These are phyloP conservation scores for Propithecus coquereli DNA, from an alignment of 2,113 vertebrate species.

Conservation along the genomic window DNA sequence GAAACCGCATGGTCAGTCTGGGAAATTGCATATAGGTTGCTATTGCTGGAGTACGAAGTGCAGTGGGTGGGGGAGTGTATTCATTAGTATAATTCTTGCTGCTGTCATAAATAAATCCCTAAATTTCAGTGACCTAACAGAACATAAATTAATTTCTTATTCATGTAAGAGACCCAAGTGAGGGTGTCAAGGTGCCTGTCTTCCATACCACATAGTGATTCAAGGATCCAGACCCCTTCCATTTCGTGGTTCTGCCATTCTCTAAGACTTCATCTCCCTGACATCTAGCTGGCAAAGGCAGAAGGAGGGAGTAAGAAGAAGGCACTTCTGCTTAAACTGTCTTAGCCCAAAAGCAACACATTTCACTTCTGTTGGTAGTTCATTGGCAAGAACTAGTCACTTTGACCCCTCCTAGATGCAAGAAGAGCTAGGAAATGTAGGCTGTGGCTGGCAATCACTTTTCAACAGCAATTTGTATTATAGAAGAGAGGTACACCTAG, in stretches of 20 bases:
- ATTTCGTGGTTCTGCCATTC: not conserved
- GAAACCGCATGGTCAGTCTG: not conserved
- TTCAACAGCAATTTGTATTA: not conserved
- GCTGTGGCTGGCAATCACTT: not conserved
- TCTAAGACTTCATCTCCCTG: not conserved
- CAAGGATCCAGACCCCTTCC: not conserved
- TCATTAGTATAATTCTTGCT: not conserved
- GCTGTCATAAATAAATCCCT: not conserved
- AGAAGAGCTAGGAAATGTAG: not conserved
- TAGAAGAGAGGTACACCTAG: not conserved
- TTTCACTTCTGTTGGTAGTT: not conserved
- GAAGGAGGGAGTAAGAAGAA: not conserved
- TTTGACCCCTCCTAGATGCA: not conserved
- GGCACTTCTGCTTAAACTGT: not conserved
- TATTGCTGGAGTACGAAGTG: not conserved
- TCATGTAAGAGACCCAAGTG: not conserved
- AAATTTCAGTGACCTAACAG: not conserved
- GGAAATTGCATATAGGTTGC: not conserved
- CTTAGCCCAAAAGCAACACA: not conserved
- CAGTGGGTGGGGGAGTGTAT: accelerated
- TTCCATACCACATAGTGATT: not conserved
- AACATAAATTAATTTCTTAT: not conserved
- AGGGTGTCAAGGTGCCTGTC: not conserved
- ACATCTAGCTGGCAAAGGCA: not conserved
- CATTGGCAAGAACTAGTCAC: not conserved